phyloP scores from a whole-genome alignment of 2,888 invertebrate species.

The Andrena camellia region DNA sequence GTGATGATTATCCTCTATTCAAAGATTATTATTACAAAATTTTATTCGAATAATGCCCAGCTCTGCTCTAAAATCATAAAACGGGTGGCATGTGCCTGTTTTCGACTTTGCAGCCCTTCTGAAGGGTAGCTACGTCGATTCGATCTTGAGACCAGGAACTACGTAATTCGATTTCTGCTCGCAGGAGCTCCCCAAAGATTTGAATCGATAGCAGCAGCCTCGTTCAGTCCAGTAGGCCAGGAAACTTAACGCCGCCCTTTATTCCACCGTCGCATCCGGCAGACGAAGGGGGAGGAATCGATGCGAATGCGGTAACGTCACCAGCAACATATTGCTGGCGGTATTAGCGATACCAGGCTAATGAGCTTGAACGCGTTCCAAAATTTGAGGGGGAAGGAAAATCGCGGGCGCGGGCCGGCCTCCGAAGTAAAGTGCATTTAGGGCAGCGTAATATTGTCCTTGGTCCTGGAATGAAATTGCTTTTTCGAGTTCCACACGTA shows the following conservation, averaged over 20 bases:
- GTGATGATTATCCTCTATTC: too few species aligned
- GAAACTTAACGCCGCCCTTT: neutral
- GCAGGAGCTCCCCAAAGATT: neutral
- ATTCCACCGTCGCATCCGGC: neutral
- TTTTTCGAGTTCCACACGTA: conserved; percentile 35
- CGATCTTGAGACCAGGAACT: neutral
- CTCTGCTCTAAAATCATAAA: too few species aligned
- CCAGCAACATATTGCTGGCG: conserved; percentile 34
- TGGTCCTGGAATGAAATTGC: conserved; percentile 52
- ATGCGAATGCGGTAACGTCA: conserved; percentile 28
- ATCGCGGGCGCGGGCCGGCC: conserved; percentile 4
- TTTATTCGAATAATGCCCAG: too few species aligned
- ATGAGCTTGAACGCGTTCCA: conserved; percentile 60
- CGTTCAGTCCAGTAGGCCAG: neutral
- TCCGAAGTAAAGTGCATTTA: conserved; percentile 44
- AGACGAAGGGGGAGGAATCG: conserved; percentile 17
- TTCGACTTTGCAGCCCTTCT: too few species aligned
- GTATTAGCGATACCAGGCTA: conserved; percentile 52
- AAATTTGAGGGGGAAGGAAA: conserved; percentile 36
- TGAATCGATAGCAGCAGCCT: neutral
- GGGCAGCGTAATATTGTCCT: conserved; percentile 52
- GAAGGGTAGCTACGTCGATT: neutral
- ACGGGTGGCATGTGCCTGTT: too few species aligned
- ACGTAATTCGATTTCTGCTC: neutral
- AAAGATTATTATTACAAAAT: too few species aligned